A percentile compares a stretch with the other conserved stretches of the same genome.
Conservation (phyloP, 2,888 invertebrate genomes). For the Rhaphigaster nebulosa region DNA sequence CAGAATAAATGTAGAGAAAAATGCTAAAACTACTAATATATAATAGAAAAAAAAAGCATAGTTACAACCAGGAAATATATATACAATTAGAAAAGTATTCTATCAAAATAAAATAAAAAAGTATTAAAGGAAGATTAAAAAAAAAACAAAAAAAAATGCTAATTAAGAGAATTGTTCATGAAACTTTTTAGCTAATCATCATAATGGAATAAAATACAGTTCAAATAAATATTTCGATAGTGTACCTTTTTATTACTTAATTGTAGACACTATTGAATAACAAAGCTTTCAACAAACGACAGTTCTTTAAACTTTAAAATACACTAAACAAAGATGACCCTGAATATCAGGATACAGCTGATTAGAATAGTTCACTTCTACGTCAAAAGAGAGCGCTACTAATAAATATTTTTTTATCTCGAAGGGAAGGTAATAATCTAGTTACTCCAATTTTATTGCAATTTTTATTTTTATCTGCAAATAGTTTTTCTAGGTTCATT, state of each 20-base stretch:
- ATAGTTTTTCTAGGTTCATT: not conserved
- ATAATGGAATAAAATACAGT: not conserved
- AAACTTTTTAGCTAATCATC: not conserved
- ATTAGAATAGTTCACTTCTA: conserved; percentile 35
- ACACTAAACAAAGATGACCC: conserved; percentile 55
- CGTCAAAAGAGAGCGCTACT: conserved; percentile 4
- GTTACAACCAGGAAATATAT: not conserved
- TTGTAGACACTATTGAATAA: conserved; percentile 1
- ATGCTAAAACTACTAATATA: not conserved
- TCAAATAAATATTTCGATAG: not conserved
- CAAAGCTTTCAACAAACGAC: not conserved
- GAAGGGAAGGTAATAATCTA: not conserved
- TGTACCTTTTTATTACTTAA: not conserved
- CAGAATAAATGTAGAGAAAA: not conserved
- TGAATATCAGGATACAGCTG: conserved; percentile 54
- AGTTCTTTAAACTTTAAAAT: conserved; percentile 49
- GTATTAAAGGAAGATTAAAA: not conserved
- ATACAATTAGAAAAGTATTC: not conserved
- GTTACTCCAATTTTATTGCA: not conserved
- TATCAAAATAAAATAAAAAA: not conserved
- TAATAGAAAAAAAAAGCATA: not conserved
- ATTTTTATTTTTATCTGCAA: not conserved
- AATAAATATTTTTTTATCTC: not conserved
- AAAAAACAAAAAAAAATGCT: not conserved
- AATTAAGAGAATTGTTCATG: not conserved